These are phyloP conservation scores for Fukomys damarensis DNA, from an alignment of 2,113 vertebrate genomes.

Conservation along the genomic window DNA sequence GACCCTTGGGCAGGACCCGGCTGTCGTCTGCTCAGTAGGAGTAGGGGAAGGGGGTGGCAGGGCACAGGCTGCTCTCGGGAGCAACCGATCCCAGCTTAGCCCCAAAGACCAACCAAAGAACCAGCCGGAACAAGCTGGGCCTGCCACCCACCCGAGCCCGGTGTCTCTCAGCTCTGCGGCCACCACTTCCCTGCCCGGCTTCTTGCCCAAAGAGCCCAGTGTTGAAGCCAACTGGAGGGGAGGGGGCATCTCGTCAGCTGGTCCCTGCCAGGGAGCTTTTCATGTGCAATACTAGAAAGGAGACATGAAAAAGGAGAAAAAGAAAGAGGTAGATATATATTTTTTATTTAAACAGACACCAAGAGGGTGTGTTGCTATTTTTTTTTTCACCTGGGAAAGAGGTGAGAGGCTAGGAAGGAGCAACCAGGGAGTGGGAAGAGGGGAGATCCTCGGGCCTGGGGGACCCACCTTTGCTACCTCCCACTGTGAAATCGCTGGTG, in stretches of 20 bases:
- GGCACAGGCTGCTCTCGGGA: neutral
- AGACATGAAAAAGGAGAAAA: conserved; percentile 85
- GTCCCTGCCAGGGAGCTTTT: conserved; percentile 90
- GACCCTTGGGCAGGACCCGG: neutral
- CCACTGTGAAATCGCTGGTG: conserved; percentile 91
- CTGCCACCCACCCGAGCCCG: conserved; percentile 50
- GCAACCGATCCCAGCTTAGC: neutral
- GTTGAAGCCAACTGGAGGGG: conserved; percentile 69
- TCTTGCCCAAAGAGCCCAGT: conserved; percentile 67
- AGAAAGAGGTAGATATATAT: conserved; percentile 88
- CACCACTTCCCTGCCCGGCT: conserved; percentile 34
- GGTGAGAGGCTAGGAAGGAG: conserved; percentile 60
- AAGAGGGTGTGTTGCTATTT: conserved; percentile 61
- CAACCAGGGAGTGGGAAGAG: conserved; percentile 64
- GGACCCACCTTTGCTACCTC: conserved; percentile 87
- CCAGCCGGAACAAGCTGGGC: conserved; percentile 69
- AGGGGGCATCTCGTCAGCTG: conserved; percentile 78
- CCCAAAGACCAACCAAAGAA: conserved; percentile 83
- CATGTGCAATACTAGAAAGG: conserved; percentile 96
- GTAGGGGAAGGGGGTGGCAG: neutral
- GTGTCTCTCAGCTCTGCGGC: conserved; percentile 72
- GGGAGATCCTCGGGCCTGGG: conserved; percentile 24
- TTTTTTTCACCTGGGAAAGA: conserved; percentile 75
- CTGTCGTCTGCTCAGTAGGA: conserved; percentile 33
- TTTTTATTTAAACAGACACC: conserved; percentile 88